phyloP scores from a whole-genome alignment of 2,888 invertebrate species.

The Cheilosia urbana region DNA sequence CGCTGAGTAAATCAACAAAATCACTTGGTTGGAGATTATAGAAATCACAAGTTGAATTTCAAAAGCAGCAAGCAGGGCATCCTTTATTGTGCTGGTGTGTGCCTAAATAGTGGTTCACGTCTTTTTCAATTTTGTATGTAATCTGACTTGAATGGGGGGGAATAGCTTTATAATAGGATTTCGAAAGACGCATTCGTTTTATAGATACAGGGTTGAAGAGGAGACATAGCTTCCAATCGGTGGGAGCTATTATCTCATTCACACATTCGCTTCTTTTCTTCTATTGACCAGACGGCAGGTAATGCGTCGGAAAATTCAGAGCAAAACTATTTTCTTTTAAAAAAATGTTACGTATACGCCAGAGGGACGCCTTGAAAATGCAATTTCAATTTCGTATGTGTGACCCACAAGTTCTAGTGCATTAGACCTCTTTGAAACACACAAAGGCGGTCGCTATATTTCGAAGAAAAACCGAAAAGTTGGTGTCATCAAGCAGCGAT shows the following conservation, averaged over 20 bases:
- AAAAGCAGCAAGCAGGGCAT: conserved; percentile 53
- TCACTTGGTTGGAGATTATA: conserved; percentile 55
- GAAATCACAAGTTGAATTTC: conserved; percentile 69
- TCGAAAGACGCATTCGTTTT: background rate
- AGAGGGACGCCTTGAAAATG: background rate
- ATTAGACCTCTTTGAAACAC: too few relatives aligned
- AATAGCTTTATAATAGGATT: conserved; percentile 9
- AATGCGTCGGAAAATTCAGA: too few relatives aligned
- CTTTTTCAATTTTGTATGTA: conserved; percentile 5
- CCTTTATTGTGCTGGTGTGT: background rate
- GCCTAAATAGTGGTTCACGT: conserved; percentile 18
- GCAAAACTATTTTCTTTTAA: background rate
- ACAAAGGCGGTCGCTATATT: too few relatives aligned
- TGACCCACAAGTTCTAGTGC: too few relatives aligned
- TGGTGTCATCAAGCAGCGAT: too few relatives aligned
- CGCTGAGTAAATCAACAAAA: conserved; percentile 57
- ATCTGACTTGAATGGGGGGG: conserved; percentile 22
- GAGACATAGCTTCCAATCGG: background rate
- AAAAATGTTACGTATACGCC: conserved; percentile 15
- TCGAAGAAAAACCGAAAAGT: too few relatives aligned
- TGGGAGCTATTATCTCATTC: too few relatives aligned
- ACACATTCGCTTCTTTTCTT: too few relatives aligned
- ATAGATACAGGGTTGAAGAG: background rate
- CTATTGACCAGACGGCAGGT: too few relatives aligned
- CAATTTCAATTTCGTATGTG: conserved; percentile 1